Conservation (phyloP, 1,140 invertebrate species). For the Phymorhynchus buccinoides region DNA sequence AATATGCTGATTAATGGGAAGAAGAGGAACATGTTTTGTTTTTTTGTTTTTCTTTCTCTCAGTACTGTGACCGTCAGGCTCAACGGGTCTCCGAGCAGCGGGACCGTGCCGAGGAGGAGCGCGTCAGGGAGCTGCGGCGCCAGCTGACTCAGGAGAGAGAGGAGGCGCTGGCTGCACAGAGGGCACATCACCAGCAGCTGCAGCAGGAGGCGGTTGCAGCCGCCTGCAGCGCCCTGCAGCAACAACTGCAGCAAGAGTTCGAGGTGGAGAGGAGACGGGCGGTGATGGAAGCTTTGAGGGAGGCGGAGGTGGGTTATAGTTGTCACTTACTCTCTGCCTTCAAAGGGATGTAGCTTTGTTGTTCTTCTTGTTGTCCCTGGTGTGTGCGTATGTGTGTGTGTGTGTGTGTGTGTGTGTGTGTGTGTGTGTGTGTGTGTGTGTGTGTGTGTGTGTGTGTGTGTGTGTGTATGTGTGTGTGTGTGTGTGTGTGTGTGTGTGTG, state of each 20-base stretch:
- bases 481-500: too few species aligned
- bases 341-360: too few species aligned
- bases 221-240: conserved; percentile 56
- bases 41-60: not conserved
- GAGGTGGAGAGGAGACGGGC: conserved; percentile 59
- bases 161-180: conserved; percentile 63
- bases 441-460: too few species aligned
- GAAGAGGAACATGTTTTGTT: too few species aligned
- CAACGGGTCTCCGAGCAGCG: conserved; percentile 63
- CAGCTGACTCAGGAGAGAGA: conserved; percentile 65
- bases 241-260: conserved; percentile 58
- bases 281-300: conserved; percentile 60
- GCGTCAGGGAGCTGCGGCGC: conserved; percentile 61
- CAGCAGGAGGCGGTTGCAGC: conserved; percentile 59
- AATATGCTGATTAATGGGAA: too few species aligned
- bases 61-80: conserved; percentile 66
- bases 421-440: too few species aligned
- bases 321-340: too few species aligned
- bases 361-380: too few species aligned
- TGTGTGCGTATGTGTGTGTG: too few species aligned
- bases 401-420: too few species aligned
- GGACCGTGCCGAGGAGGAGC: conserved; percentile 67
- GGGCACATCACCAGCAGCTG: conserved; percentile 57
- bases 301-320: conserved; percentile 60
- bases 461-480: too few species aligned